phyloP scores from a whole-genome alignment of 2,888 invertebrate species.

The Spilarctia lutea region DNA sequence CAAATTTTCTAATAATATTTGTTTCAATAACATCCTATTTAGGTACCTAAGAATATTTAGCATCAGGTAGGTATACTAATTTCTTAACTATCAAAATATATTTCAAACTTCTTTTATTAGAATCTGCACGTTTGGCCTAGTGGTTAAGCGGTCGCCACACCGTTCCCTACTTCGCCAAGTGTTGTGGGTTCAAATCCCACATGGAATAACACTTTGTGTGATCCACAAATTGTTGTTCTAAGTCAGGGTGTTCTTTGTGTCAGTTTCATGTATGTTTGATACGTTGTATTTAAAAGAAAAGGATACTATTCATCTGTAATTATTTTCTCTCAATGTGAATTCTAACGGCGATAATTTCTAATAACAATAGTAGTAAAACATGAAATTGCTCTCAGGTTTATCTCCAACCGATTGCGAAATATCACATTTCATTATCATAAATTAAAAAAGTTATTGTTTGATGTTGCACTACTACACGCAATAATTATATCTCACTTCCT shows the following conservation, averaged over 20 bases:
- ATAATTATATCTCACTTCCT: constrained; percentile 43
- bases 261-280: too few species aligned
- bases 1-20: constrained; percentile 45
- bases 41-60: background rate
- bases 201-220: too few species aligned
- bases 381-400: background rate
- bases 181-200: too few species aligned
- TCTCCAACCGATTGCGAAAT: background rate
- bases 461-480: constrained; percentile 37
- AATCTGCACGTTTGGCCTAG: too few species aligned
- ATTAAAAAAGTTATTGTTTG: constrained; percentile 36
- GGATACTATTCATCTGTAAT: background rate
- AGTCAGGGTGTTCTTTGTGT: too few species aligned
- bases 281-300: too few species aligned
- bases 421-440: constrained; percentile 35
- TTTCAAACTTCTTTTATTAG: background rate
- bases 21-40: constrained; percentile 51
- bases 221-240: too few species aligned
- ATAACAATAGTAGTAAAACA: background rate
- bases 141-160: too few species aligned
- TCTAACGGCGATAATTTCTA: background rate
- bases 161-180: too few species aligned
- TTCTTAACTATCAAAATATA: background rate
- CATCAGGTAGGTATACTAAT: background rate
- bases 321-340: background rate